Evolutionary conservation across 2,888 invertebrate species (phyloP).

Genomic region (Drosophila falleni): DNA sequence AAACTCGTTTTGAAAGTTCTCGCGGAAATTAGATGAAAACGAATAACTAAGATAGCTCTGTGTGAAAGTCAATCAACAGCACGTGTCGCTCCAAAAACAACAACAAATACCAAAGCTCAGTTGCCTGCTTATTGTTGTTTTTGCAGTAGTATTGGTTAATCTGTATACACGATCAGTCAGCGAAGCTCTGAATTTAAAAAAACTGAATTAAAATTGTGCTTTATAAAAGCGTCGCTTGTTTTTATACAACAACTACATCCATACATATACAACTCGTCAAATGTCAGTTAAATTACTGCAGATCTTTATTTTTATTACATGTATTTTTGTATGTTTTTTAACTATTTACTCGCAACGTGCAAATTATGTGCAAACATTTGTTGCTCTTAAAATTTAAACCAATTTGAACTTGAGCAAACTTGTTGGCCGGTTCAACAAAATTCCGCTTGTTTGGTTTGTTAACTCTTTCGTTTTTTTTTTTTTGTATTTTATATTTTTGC

Average conservation of each 20-base stretch:
- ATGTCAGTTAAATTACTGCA: constrained; percentile 63
- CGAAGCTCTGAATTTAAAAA: constrained; percentile 8
- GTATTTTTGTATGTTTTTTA: constrained; percentile 3
- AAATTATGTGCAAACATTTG: constrained; percentile 62
- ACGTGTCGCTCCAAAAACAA: constrained; percentile 62
- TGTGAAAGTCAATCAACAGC: constrained; percentile 78
- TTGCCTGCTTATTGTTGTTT: constrained; percentile 30
- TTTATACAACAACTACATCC: neutral
- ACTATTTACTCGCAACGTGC: constrained; percentile 24
- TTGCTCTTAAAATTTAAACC: constrained; percentile 53
- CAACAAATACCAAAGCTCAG: constrained; percentile 26
- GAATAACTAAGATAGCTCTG: constrained; percentile 38
- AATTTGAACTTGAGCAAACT: constrained; percentile 79
- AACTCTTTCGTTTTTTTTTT: constrained; percentile 43
- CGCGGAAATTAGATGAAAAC: constrained; percentile 62
- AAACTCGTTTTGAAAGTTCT: constrained; percentile 46
- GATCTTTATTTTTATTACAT: constrained; percentile 22
- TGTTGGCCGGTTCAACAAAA: constrained; percentile 58
- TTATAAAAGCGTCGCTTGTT: constrained; percentile 15
- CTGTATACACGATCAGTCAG: constrained; percentile 44
- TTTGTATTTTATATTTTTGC: constrained; percentile 35
- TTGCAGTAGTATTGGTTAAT: constrained; percentile 32
- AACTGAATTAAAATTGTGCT: constrained; percentile 35
- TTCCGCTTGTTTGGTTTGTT: constrained; percentile 69
- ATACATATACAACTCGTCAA: constrained; percentile 26